Conservation (phyloP, 2,113 vertebrate species). For the Eurystomus gularis region DNA sequence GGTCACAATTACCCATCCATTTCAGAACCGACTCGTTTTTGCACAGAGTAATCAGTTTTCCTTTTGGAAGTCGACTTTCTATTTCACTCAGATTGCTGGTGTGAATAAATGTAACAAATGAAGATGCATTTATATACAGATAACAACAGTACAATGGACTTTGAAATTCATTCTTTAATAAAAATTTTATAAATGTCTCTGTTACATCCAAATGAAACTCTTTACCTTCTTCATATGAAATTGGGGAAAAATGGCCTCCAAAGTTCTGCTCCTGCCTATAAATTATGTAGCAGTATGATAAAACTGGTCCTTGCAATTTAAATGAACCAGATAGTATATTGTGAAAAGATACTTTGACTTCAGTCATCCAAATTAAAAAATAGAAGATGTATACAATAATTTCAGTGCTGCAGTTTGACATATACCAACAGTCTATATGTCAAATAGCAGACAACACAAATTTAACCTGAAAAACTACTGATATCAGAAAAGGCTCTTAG, state of each 20-base stretch:
- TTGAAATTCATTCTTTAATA: constrained; percentile 70
- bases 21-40: constrained; percentile 84
- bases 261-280: constrained; percentile 15
- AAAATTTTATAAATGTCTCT: constrained; percentile 69
- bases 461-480: constrained; percentile 45
- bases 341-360: constrained; percentile 34
- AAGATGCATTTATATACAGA: constrained; percentile 61
- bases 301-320: constrained; percentile 48
- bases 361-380: constrained; percentile 33
- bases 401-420: constrained; percentile 49
- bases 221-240: constrained; percentile 30
- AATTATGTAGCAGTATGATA: constrained; percentile 48
- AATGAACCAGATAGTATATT: background rate
- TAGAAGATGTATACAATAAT: constrained; percentile 29
- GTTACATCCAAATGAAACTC: constrained; percentile 36
- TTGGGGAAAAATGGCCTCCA: constrained; percentile 36
- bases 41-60: constrained; percentile 82
- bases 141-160: constrained; percentile 74
- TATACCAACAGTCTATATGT: constrained; percentile 14
- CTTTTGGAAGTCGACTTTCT: constrained; percentile 85
- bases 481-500: constrained; percentile 64
- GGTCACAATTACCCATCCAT: constrained; percentile 87
- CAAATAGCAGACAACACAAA: background rate
- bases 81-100: constrained; percentile 85
- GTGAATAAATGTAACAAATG: constrained; percentile 71